Evolutionary conservation across 2,797 vertebrate species (phyloP).

Genomic region (Pangasius krempfi): DNA sequence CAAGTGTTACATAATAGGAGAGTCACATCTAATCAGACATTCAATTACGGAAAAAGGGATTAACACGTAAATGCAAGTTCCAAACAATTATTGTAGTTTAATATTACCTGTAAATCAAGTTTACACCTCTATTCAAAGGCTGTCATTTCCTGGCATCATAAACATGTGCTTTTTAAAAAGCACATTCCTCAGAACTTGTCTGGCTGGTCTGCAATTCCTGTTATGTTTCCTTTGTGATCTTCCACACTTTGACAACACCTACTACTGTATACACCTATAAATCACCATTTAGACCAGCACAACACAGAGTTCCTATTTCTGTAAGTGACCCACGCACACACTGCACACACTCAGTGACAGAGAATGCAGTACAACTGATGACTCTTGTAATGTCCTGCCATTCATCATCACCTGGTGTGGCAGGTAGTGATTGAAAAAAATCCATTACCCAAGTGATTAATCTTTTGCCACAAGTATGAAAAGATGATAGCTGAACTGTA

Average conservation of each 20-base stretch:
- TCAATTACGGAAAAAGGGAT: not conserved
- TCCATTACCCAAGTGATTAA: conserved; percentile 22
- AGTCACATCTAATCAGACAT: not conserved
- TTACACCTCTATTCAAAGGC: not conserved
- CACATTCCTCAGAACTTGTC: conserved; percentile 55
- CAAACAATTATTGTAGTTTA: not conserved
- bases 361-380: not conserved
- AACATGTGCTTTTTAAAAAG: conserved; percentile 28
- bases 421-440: conserved; percentile 22
- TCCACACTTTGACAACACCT: conserved; percentile 15
- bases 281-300: not conserved
- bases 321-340: not conserved
- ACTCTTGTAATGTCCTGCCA: not conserved
- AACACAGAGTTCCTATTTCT: not conserved
- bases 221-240: conserved; percentile 23
- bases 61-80: not conserved
- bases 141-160: conserved; percentile 2
- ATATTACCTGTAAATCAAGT: not conserved
- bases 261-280: not conserved
- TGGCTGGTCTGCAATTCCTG: conserved; percentile 32
- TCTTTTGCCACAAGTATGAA: not conserved
- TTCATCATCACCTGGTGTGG: conserved; percentile 19
- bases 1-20: not conserved
- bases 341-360: not conserved
- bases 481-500: conserved; percentile 9